Evolutionary conservation across 1,140 invertebrate genomes (phyloP).

Genomic region (Drosophila nannoptera): DNA sequence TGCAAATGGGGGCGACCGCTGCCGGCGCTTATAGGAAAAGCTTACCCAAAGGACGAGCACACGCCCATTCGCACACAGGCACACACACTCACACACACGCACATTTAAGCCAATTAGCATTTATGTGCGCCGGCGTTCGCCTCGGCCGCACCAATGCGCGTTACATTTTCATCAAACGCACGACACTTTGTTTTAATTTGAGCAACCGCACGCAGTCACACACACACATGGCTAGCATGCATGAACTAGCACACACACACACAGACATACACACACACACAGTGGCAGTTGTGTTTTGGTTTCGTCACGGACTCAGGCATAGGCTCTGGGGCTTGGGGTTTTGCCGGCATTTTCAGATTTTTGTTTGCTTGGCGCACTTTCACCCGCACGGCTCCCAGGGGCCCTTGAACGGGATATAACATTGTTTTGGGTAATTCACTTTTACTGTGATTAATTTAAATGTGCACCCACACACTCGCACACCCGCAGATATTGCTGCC

Average conservation of each 20-base stretch:
- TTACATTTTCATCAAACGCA: slow-evolving; percentile 78
- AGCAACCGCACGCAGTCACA: slow-evolving; percentile 68
- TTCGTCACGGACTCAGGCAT: slow-evolving; percentile 60
- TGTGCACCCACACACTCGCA: slow-evolving; percentile 28
- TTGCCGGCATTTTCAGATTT: slow-evolving; percentile 62
- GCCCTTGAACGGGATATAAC: slow-evolving; percentile 65
- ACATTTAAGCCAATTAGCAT: slow-evolving; percentile 77
- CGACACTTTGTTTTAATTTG: slow-evolving; percentile 78
- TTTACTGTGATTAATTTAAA: slow-evolving; percentile 77
- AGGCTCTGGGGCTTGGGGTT: slow-evolving; percentile 23
- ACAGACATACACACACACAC: slow-evolving; percentile 29
- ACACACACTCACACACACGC: slow-evolving; percentile 32
- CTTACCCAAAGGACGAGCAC: slow-evolving; percentile 45
- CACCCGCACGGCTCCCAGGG: slow-evolving; percentile 44
- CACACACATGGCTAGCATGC: slow-evolving; percentile 24
- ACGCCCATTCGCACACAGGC: slow-evolving; percentile 17
- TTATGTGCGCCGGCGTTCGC: slow-evolving; percentile 63
- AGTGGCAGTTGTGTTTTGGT: slow-evolving; percentile 69
- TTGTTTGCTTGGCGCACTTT: slow-evolving; percentile 45
- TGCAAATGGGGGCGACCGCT: slow-evolving; percentile 40
- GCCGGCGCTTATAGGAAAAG: slow-evolving; percentile 28
- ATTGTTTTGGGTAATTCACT: slow-evolving; percentile 77
- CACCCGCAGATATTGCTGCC: slow-evolving; percentile 15
- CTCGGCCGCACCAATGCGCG: slow-evolving; percentile 51
- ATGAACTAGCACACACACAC: slow-evolving; percentile 33